These are phyloP conservation scores for Catalaphyllia jardinei DNA, from an alignment of 64 coral and sea anemone species.

Conservation along the genomic window DNA sequence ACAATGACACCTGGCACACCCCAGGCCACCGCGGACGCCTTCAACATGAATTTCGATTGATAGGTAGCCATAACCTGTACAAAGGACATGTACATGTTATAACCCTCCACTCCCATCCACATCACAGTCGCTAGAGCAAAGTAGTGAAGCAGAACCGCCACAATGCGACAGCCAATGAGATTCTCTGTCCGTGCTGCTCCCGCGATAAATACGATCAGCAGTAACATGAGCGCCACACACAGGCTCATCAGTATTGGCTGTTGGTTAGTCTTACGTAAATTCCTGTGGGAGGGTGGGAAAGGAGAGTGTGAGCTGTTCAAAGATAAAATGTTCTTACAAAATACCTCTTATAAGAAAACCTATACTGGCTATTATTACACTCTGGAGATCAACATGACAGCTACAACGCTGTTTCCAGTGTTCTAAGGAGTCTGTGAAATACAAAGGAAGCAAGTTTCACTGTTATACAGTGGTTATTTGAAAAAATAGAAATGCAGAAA, in stretches of 20 bases:
- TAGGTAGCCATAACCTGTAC: constrained; percentile 83
- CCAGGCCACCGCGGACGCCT: constrained; percentile 79
- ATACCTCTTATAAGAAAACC: no score
- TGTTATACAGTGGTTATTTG: no score
- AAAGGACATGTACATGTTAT: constrained; percentile 82
- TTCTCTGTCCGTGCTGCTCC: constrained; percentile 60
- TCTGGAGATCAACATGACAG: no score
- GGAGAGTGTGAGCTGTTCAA: not conserved
- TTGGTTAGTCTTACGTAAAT: constrained; percentile 83
- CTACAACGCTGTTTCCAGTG: no score
- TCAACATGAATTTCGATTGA: constrained; percentile 70
- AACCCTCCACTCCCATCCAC: constrained; percentile 93
- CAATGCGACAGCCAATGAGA: constrained; percentile 51
- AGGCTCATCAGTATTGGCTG: constrained; percentile 91
- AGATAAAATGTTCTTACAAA: not conserved
- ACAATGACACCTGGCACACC: constrained; percentile 81
- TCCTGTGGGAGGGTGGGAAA: constrained; percentile 23
- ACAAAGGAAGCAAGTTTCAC: no score
- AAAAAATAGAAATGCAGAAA: no score
- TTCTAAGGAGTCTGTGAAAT: not conserved
- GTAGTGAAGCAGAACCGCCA: constrained; percentile 77
- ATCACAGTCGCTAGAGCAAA: constrained; percentile 64
- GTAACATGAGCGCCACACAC: constrained; percentile 75
- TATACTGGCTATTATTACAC: no score
- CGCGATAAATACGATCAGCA: constrained; percentile 85